These are phyloP conservation scores for Lophochroa leadbeateri DNA, from an alignment of 2,113 vertebrate genomes.

Conservation along the genomic window DNA sequence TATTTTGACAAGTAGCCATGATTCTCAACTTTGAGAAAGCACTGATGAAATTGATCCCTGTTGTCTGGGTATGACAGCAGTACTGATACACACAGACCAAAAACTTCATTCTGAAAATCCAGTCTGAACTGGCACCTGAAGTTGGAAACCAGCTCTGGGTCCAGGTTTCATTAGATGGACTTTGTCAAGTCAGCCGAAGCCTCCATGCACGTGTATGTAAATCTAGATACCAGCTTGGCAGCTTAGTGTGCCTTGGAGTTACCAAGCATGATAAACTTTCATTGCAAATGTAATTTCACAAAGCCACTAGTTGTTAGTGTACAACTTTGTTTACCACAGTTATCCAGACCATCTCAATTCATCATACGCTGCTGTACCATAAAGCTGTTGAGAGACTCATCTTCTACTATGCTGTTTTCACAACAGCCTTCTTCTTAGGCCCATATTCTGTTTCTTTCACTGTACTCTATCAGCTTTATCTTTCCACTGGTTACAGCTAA, in stretches of 20 bases:
- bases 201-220: not conserved
- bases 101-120: not conserved
- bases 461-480: not conserved
- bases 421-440: not conserved
- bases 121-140: not conserved
- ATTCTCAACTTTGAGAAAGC: not conserved
- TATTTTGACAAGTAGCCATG: not conserved
- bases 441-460: not conserved
- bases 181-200: not conserved
- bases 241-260: not conserved
- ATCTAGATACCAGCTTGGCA: not conserved
- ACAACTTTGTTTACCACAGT: not conserved
- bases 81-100: not conserved
- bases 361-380: not conserved
- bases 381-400: not conserved
- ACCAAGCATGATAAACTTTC: not conserved
- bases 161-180: not conserved
- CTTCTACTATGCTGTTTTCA: not conserved
- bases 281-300: not conserved
- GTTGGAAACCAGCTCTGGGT: not conserved
- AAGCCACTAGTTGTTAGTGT: not conserved
- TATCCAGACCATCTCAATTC: not conserved
- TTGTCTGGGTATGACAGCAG: not conserved
- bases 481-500: conserved; percentile 14
- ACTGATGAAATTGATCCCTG: not conserved